Percentiles rank a stretch among this genome's conserved stretches.
Conservation (phyloP, 2,888 invertebrate genomes). For the Serrognathus titanus region DNA sequence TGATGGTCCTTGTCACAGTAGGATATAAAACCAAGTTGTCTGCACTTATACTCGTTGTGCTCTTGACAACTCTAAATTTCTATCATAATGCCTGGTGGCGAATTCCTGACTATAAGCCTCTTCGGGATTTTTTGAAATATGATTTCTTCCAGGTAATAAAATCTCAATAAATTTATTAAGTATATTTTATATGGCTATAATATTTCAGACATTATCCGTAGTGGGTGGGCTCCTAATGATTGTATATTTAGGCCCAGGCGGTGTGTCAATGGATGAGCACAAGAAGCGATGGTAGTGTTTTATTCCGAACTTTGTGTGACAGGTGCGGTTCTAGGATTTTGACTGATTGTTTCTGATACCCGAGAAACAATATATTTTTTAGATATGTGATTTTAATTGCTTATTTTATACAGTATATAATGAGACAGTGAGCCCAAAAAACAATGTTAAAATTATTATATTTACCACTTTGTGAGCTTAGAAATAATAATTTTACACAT, state of each 20-base stretch:
- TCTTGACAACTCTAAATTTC: constrained; percentile 86
- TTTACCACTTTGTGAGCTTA: no score
- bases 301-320: constrained; percentile 14
- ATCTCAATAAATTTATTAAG: constrained; percentile 1
- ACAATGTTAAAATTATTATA: no score
- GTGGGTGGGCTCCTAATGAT: constrained; percentile 98
- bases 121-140: constrained; percentile 99
- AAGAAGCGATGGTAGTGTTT: constrained; percentile 89
- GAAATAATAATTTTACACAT: no score
- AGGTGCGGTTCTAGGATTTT: constrained; percentile 13
- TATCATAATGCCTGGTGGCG: constrained; percentile 99
- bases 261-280: constrained; percentile 99
- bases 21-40: constrained; percentile 99
- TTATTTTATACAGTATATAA: neutral
- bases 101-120: constrained; percentile 90
- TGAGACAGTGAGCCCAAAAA: neutral
- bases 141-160: constrained; percentile 96
- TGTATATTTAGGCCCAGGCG: constrained; percentile 96
- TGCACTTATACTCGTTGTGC: constrained; percentile 86
- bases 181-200: neutral
- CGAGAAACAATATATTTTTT: constrained; percentile 4
- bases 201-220: constrained; percentile 92
- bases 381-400: constrained; percentile 4
- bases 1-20: constrained; percentile 94
- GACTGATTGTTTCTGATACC: constrained; percentile 2